Evolutionary conservation across 2,113 vertebrate genomes (phyloP).

Genomic region (Pongo pygmaeus): DNA sequence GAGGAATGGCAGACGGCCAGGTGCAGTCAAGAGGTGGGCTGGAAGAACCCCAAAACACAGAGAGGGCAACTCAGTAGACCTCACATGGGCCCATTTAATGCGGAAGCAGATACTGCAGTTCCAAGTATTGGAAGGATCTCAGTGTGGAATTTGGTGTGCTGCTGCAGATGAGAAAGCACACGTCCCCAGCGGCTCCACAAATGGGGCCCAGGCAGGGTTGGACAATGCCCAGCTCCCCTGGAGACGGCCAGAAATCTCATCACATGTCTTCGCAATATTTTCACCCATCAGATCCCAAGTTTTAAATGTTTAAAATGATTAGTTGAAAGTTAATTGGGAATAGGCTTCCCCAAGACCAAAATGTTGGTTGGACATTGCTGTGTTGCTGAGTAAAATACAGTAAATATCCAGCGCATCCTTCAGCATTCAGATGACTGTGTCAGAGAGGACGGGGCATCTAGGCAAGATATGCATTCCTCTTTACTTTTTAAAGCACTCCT

Average conservation of each 20-base stretch:
- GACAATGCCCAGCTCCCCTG: fast-evolving
- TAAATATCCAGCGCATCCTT: fast-evolving
- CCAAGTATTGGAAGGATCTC: fast-evolving
- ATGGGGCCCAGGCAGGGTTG: not conserved
- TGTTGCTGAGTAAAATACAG: fast-evolving
- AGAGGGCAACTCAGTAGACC: fast-evolving
- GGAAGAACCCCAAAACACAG: not conserved
- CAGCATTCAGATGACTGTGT: not conserved
- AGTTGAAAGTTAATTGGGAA: not conserved
- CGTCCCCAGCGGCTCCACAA: fast-evolving
- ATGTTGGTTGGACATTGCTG: fast-evolving
- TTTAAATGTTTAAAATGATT: fast-evolving
- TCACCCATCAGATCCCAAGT: fast-evolving
- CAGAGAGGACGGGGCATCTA: fast-evolving
- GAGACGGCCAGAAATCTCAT: not conserved
- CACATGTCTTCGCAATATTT: fast-evolving
- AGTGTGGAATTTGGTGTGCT: fast-evolving
- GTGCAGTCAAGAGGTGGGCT: fast-evolving
- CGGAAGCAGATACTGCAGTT: not conserved
- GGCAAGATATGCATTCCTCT: fast-evolving
- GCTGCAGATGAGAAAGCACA: fast-evolving
- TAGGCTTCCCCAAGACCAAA: not conserved
- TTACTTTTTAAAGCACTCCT: fast-evolving
- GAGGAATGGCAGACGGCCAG: fast-evolving
- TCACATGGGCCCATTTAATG: fast-evolving